These are phyloP conservation scores for Anisognathus igniventris DNA, from an alignment of 2,797 vertebrate species.

Conservation along the genomic window DNA sequence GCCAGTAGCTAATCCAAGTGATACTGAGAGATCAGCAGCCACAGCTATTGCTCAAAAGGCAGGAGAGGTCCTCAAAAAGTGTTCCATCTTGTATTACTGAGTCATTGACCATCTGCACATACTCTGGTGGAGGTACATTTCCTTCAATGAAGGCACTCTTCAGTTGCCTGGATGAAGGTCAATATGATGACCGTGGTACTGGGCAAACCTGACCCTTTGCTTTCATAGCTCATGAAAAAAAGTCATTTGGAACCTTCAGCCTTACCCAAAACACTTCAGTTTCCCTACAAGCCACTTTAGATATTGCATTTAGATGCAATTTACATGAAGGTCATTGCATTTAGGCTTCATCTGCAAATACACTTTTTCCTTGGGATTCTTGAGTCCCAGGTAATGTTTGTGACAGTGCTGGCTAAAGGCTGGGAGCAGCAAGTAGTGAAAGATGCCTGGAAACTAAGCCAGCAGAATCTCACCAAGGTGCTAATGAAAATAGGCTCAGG, in stretches of 20 bases:
- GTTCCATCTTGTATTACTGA: neutral
- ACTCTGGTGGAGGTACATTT: neutral
- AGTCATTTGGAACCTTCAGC: neutral
- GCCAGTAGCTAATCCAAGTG: neutral
- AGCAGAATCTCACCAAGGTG: neutral
- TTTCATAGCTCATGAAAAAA: neutral
- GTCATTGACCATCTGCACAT: neutral
- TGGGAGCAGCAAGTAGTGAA: neutral
- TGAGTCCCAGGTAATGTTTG: neutral
- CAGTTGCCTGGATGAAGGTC: neutral
- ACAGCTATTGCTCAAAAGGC: neutral
- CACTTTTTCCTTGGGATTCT: neutral
- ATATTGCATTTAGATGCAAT: neutral
- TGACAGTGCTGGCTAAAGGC: neutral
- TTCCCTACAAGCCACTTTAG: neutral
- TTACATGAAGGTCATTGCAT: neutral
- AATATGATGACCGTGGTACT: neutral
- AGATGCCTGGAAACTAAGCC: neutral
- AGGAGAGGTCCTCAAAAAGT: neutral
- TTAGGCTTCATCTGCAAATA: neutral
- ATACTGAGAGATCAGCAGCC: neutral
- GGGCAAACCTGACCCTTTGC: neutral
- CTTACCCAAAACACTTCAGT: neutral
- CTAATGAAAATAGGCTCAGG: neutral
- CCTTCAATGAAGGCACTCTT: neutral